Base-by-base conservation (phyloP, 2,888 invertebrate species). In the Notodromas monacha region DNA sequence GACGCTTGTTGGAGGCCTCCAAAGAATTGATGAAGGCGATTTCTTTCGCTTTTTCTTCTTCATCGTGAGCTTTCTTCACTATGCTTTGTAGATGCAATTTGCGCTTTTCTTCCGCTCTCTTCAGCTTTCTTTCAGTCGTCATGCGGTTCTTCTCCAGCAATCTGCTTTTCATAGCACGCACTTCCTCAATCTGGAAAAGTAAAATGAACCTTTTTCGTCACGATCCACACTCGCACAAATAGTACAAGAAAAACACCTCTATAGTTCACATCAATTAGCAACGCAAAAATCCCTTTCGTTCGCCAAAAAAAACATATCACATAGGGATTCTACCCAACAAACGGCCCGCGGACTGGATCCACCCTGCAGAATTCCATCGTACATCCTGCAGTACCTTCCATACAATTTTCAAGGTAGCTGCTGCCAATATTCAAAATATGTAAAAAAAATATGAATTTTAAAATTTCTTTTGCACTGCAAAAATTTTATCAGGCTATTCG, bases 1-100 rank as follows among this genome's bases (percentile, higher is more conserved):
- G 68, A 1, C 77, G 56, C 41, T 81, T 69, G 47, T 89, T 84
- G 51, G 84, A 79, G 0, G 81, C 84, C 45, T 86, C 84, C 26
- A 92, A 52, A 40, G 74, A 74, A 47, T 86, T 92, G 34, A 92
- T 92, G 47, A 92, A 92, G 10, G 84, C 84, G 32, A 92, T 89
- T 55, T 96, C 92, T 37, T 77, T 72, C 3, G 81, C 61, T 46
- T 89, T 89, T 34, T 79, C 77, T 40, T 92, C 89, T 45, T 92
- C 92, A 41, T 92, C 89, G 43, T 86, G 86, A 0, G 92, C 92
- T 48, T 89, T 89, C 38, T 70, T 64, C 1, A 84, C 69, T 38
- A 81, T 77, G 33, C 48, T 45, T 36, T 49, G 48, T 13, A 73
- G 49, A 47, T 72, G 68, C 38, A 66, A 63, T 34, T 67, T 69